Evolutionary conservation across 2,888 invertebrate genomes (phyloP).

Genomic region (Plagodis dolabraria): DNA sequence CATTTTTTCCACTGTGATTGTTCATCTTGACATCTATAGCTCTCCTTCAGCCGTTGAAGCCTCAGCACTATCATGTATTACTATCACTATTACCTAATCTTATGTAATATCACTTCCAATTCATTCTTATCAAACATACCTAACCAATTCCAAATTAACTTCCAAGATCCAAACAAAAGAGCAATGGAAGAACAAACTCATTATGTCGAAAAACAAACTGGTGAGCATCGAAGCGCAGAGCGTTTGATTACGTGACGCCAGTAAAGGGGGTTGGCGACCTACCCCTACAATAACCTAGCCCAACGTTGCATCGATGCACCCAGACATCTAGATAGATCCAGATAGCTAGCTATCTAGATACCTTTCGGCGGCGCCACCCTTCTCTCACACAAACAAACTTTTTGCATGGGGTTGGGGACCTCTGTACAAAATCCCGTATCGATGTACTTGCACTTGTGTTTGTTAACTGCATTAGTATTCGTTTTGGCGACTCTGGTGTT

Average conservation of each 20-base stretch:
- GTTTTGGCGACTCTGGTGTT: slow-evolving; percentile 38
- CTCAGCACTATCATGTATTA: too few relatives aligned
- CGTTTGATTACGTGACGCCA: slow-evolving; percentile 68
- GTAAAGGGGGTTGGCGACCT: slow-evolving; percentile 49
- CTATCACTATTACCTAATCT: too few relatives aligned
- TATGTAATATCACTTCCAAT: background rate
- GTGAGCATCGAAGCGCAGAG: slow-evolving; percentile 39
- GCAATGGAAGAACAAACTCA: slow-evolving; percentile 50
- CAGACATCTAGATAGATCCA: slow-evolving; percentile 67
- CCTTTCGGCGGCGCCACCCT: slow-evolving; percentile 41
- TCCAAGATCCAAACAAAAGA: slow-evolving; percentile 21
- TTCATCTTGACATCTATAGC: too few relatives aligned
- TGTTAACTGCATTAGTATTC: slow-evolving; percentile 41
- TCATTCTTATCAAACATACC: background rate
- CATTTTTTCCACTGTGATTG: too few relatives aligned
- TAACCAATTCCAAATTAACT: background rate
- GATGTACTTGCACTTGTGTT: slow-evolving; percentile 30
- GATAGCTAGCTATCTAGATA: slow-evolving; percentile 47
- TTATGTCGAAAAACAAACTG: slow-evolving; percentile 54
- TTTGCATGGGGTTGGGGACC: slow-evolving; percentile 7
- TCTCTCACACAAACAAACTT: slow-evolving; percentile 31
- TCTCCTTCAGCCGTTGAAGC: too few relatives aligned
- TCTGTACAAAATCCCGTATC: slow-evolving; percentile 17
- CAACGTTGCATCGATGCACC: slow-evolving; percentile 78
- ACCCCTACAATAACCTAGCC: slow-evolving; percentile 70